Evolutionary conservation across 2,888 invertebrate species (phyloP), one percentile per base, ranked within the genome.

Genomic region (Tachina fera): DNA sequence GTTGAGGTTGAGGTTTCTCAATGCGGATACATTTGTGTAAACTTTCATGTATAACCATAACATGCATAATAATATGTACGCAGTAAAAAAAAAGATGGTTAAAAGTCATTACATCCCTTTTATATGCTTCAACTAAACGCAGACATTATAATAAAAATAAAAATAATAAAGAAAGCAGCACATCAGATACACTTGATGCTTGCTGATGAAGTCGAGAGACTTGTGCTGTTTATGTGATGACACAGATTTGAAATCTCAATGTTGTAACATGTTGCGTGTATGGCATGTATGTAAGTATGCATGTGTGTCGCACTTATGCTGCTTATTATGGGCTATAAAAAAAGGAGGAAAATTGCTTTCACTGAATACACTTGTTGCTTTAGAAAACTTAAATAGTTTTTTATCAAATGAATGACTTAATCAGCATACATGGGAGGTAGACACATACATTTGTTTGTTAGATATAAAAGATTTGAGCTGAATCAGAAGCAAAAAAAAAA

Each of bases 41-140:
- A 60, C 58, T 14, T 83, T 58, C 49, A 70, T 58, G 41, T 72
- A 61, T 19, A 65, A 43, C 22, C 9, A 67, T 53, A 63, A 10
- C 61, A 43, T 61, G 71, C 51, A 61, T 74, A 58, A 68, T 68
- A 45, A 47, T 19, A 70, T 60, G 31, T 3, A 31, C 5, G n/a
- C 53, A 76, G 67, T 80, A 72, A 76, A 80, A 72, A 76, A 80
- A 31, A 71, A 63, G 45, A 67, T 68, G 43, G 56, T 82, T 63
- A 63, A 74, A 72, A 16, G 22, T 41, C 11, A 75, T 65, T 80
- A 31, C 53, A 58, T 60, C 60, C 71, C 47, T 71, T 84, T 79
- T 70, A 43, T 63, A 67, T 14, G 13, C 5, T 63, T 56, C 22
- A 41, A n/a, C 58, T 43, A 68, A 49, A 77, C 60, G 43, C 61